Conservation (phyloP, 1,140 invertebrate genomes). For the Orchesella cincta region DNA sequence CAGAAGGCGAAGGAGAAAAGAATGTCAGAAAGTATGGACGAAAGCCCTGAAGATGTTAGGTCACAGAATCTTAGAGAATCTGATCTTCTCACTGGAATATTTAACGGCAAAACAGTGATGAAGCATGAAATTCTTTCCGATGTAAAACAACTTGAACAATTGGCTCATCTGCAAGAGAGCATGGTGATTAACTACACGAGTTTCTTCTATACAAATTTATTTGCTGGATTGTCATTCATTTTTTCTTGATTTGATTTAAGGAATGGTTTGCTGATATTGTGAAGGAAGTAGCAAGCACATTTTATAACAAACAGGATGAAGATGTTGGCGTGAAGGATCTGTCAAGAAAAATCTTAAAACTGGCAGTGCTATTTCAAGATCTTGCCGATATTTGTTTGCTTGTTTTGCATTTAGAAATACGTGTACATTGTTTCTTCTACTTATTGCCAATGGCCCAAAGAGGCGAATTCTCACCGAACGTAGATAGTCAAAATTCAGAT, state of each 20-base stretch:
- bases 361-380: conserved; percentile 81
- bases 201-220: not conserved
- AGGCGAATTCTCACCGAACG: conserved; percentile 58
- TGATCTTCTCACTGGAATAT: conserved; percentile 82
- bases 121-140: conserved; percentile 81
- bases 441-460: conserved; percentile 71
- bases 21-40: conserved; percentile 62
- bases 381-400: conserved; percentile 86
- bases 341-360: conserved; percentile 54
- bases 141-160: conserved; percentile 72
- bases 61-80: conserved; percentile 84
- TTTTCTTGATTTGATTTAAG: conserved; percentile 51
- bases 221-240: not conserved
- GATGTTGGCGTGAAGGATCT: conserved; percentile 32
- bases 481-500: conserved; percentile 73
- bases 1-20: conserved; percentile 60
- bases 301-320: conserved; percentile 24
- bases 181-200: conserved; percentile 66
- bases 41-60: conserved; percentile 74
- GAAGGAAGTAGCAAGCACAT: conserved; percentile 27
- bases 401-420: conserved; percentile 86
- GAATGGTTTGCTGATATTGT: conserved; percentile 67
- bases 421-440: conserved; percentile 94
- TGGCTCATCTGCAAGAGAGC: conserved; percentile 88
- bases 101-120: conserved; percentile 55